These are phyloP conservation scores for Hoplostethus mediterraneus DNA, from an alignment of 2,797 vertebrate species.

Conservation along the genomic window DNA sequence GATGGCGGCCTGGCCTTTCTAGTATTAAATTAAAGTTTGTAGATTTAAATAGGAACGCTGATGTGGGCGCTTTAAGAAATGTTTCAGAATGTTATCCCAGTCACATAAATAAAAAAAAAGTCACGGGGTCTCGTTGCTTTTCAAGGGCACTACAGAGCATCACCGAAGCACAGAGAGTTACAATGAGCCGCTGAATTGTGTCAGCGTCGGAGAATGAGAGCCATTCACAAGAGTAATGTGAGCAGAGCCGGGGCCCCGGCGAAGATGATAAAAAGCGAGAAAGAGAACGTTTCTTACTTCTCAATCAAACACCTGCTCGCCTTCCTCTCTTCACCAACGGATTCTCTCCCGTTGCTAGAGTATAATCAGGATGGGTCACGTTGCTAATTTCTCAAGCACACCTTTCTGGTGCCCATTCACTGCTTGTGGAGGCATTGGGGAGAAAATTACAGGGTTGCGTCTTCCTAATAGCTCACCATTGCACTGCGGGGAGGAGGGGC, in stretches of 20 bases:
- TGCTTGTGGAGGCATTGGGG: conserved; percentile 38
- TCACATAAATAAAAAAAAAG: conserved; percentile 2
- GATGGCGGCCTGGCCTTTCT: conserved; percentile 1
- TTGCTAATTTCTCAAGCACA: conserved; percentile 71
- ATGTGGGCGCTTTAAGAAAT: conserved; percentile 26
- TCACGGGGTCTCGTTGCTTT: conserved; percentile 21
- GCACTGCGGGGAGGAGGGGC: conserved; percentile 62
- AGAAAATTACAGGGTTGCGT: conserved; percentile 77
- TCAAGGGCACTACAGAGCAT: conserved; percentile 43
- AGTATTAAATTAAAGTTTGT: conserved; percentile 11
- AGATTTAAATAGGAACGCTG: conserved; percentile 6
- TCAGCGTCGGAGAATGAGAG: conserved; percentile 41
- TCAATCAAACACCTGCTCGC: conserved; percentile 59
- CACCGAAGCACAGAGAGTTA: conserved; percentile 33
- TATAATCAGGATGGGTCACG: conserved; percentile 75
- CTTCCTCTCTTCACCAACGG: conserved; percentile 39
- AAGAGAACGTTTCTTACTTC: conserved; percentile 40
- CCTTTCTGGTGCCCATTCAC: conserved; percentile 68
- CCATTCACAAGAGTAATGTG: conserved; percentile 29
- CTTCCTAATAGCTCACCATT: conserved; percentile 76
- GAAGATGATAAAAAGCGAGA: conserved; percentile 14
- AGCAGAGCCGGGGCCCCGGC: conserved; percentile 10
- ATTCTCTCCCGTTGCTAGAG: conserved; percentile 35
- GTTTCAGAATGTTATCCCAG: conserved; percentile 28
- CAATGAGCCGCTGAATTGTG: conserved; percentile 41